These are phyloP conservation scores for Drosophila colorata DNA, from an alignment of 2,888 invertebrate genomes.

Conservation along the genomic window DNA sequence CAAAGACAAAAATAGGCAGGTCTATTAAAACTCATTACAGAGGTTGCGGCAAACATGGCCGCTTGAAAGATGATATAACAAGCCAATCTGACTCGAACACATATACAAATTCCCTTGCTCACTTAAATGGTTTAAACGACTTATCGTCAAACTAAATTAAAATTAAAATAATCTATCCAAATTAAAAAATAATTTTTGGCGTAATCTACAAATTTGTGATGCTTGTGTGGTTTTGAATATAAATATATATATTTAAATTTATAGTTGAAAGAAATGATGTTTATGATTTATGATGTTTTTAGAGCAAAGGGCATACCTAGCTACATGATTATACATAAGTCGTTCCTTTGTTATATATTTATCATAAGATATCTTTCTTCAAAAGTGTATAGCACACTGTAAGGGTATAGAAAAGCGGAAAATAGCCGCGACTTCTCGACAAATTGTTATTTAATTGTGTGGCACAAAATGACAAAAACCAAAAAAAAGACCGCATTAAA, in stretches of 20 bases:
- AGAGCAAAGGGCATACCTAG: no score
- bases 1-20: constrained; percentile 41
- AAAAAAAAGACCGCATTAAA: constrained; percentile 29
- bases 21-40: constrained; percentile 59
- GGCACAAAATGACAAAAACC: constrained; percentile 45
- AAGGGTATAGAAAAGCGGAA: constrained; percentile 32
- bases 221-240: no score
- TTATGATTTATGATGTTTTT: no score
- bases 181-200: no score
- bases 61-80: constrained; percentile 33
- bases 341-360: no score
- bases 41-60: constrained; percentile 11
- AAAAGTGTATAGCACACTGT: no score
- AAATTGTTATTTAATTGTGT: constrained; percentile 75
- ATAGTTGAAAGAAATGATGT: no score
- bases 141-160: no score
- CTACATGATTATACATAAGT: no score
- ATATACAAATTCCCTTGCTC: constrained; percentile 4
- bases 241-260: no score
- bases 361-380: background rate
- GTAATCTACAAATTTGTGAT: no score
- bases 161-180: no score
- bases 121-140: background rate
- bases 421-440: constrained; percentile 40
- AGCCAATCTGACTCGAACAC: background rate